Evolutionary conservation across 1,140 invertebrate genomes (phyloP), one percentile per base, ranked within the genome.

Genomic region (Drosophila willistoni): DNA sequence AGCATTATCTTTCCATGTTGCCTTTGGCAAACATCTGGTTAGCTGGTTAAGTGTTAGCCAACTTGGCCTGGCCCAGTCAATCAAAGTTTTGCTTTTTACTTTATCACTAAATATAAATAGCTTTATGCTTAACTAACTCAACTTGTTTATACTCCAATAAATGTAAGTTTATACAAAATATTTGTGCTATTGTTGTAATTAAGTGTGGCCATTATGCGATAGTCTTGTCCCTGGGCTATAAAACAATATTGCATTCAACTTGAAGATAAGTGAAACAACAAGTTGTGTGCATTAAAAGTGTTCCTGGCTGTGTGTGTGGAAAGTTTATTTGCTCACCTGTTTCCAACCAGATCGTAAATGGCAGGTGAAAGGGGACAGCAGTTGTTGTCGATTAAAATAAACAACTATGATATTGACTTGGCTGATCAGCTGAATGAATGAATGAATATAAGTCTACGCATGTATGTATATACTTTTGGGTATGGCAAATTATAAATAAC

Each of bases 311-410:
- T 63, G 44, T 63, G 44, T 1, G 10, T 42, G 5, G 19, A 7
- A 41, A 22, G 39, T 64, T 68, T 80, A 73, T 81, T 81, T 81
- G 71, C 44, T 65, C 79, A 81, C 39, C 74, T 81, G 79, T 60
- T 71, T 71, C 47, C 44, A 25, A 36, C 33, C 17, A 47, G 44
- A 9, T 47, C 17, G n/a, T n/a, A 44, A 7, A 4, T 14, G 42
- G n/a, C 5, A 6, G 13, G 41, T 13, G 41, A 42, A 6, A 9
- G 41, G n/a, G 41, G 41, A 9, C 4, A 36, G 34, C 34, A 36
- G 9, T 9, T 36, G 34, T 12, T 9, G 34, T 36, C 7, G 34
- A 36, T 36, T 36, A 36, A 36, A 36, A 1, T 36, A 36, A 36
- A 36, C 34, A 29, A 29, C 29, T 29, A 29, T 29, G 7, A 29